phyloP scores from a whole-genome alignment of 1,140 invertebrate genomes.

The Drosophila setifemur region DNA sequence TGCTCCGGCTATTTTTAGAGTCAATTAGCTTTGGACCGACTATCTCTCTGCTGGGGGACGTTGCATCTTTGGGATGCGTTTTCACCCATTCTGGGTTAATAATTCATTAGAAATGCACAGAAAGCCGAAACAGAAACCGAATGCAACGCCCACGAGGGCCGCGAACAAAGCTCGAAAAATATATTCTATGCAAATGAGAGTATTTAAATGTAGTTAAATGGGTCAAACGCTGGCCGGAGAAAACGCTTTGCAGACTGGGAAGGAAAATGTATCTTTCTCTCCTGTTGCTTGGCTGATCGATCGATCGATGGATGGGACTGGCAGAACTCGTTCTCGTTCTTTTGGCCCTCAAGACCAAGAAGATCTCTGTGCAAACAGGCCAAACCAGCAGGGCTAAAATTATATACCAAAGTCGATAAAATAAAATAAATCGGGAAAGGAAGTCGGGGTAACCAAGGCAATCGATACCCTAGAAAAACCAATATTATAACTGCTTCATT shows the following conservation, averaged over 20 bases:
- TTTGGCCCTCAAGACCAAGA: constrained; percentile 10
- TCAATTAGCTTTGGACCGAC: constrained; percentile 61
- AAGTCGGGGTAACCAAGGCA: no score
- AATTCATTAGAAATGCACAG: constrained; percentile 66
- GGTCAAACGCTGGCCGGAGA: constrained; percentile 39
- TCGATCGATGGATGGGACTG: not conserved
- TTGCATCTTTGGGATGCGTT: constrained; percentile 40
- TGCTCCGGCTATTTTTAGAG: constrained; percentile 72
- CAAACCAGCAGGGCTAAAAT: constrained; percentile 2
- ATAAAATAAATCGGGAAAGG: not conserved
- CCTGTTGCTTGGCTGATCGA: not conserved
- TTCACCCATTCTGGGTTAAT: constrained; percentile 62
- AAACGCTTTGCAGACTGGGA: not conserved
- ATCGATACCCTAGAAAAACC: not conserved
- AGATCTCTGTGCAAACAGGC: constrained; percentile 31
- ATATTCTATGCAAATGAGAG: constrained; percentile 52
- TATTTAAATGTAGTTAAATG: constrained; percentile 68
- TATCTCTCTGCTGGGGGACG: not conserved
- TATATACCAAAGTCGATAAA: not conserved
- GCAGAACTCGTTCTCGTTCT: constrained; percentile 34
- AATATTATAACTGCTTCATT: no score
- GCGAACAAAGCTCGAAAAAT: constrained; percentile 5
- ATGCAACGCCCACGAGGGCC: constrained; percentile 12
- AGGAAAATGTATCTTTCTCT: constrained; percentile 23
- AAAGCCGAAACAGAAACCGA: constrained; percentile 2